Evolutionary conservation across 2,888 invertebrate species (phyloP).

Genomic region (Galerucella pusilla): DNA sequence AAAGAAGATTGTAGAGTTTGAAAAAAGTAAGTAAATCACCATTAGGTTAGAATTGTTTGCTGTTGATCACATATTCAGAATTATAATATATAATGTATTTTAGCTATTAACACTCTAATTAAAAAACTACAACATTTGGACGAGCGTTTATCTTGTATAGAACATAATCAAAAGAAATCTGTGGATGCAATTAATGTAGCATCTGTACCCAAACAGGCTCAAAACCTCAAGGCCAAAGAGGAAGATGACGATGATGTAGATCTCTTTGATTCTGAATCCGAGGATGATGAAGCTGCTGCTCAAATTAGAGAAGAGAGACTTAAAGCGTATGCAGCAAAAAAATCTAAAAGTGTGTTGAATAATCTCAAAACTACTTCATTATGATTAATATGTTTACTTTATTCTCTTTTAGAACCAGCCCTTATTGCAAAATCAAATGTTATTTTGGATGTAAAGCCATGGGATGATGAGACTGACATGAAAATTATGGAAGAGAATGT

Average conservation of each 20-base stretch:
- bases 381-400: background rate
- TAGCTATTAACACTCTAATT: conserved; percentile 52
- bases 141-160: conserved; percentile 51
- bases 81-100: conserved; percentile 29
- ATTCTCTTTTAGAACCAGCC: conserved; percentile 74
- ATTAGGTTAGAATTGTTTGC: background rate
- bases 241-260: conserved; percentile 79
- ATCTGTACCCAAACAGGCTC: conserved; percentile 12
- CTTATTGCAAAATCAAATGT: conserved; percentile 95
- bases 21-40: conserved; percentile 53
- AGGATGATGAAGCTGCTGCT: conserved; percentile 78
- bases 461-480: conserved; percentile 96
- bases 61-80: background rate
- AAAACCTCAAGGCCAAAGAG: conserved; percentile 40
- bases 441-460: conserved; percentile 93
- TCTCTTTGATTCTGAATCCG: conserved; percentile 84
- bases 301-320: conserved; percentile 85
- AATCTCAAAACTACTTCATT: background rate
- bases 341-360: conserved; percentile 80
- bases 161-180: conserved; percentile 49
- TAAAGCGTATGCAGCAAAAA: conserved; percentile 90
- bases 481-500: conserved; percentile 83
- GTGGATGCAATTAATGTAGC: conserved; percentile 51
- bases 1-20: conserved; percentile 58
- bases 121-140: conserved; percentile 49